These are phyloP conservation scores for Eupithecia centaureata DNA, from an alignment of 2,888 invertebrate species.

Conservation along the genomic window DNA sequence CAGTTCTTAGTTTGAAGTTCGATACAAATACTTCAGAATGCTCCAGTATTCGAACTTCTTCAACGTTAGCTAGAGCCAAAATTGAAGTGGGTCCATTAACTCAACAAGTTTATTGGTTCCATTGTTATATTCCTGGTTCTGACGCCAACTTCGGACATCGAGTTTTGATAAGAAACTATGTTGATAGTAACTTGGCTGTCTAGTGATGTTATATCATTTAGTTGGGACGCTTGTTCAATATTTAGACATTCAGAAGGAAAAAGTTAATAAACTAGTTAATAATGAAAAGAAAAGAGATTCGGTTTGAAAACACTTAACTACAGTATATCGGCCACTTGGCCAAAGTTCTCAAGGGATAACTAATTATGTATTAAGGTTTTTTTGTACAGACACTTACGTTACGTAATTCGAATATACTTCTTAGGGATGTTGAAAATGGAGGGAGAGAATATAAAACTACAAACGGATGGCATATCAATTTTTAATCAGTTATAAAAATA, in stretches of 20 bases:
- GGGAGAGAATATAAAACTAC: neutral
- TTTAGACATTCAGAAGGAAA: neutral
- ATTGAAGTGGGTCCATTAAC: neutral
- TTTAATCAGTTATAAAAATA: neutral
- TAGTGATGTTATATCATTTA: too few relatives aligned
- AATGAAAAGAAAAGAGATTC: neutral
- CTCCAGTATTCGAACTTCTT: too few relatives aligned
- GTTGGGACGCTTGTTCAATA: neutral
- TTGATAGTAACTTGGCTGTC: neutral
- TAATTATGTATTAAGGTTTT: neutral
- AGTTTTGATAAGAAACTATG: neutral
- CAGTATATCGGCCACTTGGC: neutral
- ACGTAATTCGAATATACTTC: neutral
- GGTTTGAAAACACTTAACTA: neutral
- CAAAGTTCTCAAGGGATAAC: neutral
- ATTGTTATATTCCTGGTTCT: neutral
- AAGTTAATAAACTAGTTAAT: neutral
- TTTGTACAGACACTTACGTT: too few relatives aligned
- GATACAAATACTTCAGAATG: neutral
- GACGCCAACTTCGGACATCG: neutral
- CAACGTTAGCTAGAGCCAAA: too few relatives aligned
- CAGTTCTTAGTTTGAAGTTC: neutral
- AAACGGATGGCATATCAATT: neutral
- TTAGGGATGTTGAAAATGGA: neutral
- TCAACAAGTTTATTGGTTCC: neutral